These are phyloP conservation scores for Agraylea sexmaculata DNA, from an alignment of 1,140 invertebrate species.

Conservation along the genomic window DNA sequence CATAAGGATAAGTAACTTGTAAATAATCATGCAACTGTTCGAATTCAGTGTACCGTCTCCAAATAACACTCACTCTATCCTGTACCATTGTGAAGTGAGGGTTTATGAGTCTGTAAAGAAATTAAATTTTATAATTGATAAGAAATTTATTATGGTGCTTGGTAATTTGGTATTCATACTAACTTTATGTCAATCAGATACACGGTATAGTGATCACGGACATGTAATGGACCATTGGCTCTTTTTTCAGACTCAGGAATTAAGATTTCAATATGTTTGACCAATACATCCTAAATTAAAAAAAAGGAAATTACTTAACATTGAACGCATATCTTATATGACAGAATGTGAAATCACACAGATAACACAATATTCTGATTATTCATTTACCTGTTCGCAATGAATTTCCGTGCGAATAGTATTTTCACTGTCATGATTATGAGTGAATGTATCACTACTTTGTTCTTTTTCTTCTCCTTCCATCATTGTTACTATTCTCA, in stretches of 20 bases:
- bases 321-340: no score
- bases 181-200: slow-evolving; percentile 76
- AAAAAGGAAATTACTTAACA: slow-evolving; percentile 21
- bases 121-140: slow-evolving; percentile 3
- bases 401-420: no score
- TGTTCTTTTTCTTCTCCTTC: no score
- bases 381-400: no score
- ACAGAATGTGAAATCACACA: no score
- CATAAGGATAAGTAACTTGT: slow-evolving; percentile 62
- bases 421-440: no score
- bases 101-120: slow-evolving; percentile 54
- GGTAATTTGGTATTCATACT: slow-evolving; percentile 24
- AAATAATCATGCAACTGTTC: slow-evolving; percentile 66
- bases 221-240: slow-evolving; percentile 63
- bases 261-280: slow-evolving; percentile 69
- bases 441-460: no score
- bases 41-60: slow-evolving; percentile 77
- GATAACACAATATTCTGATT: no score
- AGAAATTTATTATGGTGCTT: not conserved
- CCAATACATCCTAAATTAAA: slow-evolving; percentile 51
- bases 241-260: slow-evolving; percentile 77
- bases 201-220: slow-evolving; percentile 72
- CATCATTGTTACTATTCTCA: no score
- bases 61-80: slow-evolving; percentile 54
- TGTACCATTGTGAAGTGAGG: slow-evolving; percentile 50